These are phyloP conservation scores for Corythoichthys haematopterus DNA, from an alignment of 2,113 vertebrate species.

Conservation along the genomic window DNA sequence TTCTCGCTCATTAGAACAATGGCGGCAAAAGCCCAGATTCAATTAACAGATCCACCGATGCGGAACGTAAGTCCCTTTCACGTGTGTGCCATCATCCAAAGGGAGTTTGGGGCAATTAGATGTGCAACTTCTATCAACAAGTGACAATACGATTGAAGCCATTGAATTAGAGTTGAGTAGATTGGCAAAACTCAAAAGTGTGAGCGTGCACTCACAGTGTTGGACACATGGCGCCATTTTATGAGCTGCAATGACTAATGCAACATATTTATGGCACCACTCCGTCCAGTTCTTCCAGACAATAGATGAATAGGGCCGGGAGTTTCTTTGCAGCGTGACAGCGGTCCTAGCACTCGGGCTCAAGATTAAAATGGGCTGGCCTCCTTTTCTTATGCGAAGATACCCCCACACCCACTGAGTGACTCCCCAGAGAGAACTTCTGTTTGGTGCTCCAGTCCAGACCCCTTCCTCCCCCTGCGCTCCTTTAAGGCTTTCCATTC, in stretches of 20 bases:
- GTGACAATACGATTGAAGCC: slow-evolving; percentile 11
- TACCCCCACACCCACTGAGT: slow-evolving; percentile 55
- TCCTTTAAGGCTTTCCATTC: slow-evolving; percentile 55
- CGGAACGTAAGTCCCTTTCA: slow-evolving; percentile 53
- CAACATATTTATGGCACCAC: slow-evolving; percentile 65
- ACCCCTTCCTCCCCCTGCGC: slow-evolving; percentile 45
- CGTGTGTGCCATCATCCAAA: slow-evolving; percentile 11
- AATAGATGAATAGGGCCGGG: slow-evolving; percentile 64
- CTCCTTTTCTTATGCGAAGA: slow-evolving; percentile 71
- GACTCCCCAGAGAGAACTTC: slow-evolving; percentile 73
- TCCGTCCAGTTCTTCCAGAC: slow-evolving; percentile 51
- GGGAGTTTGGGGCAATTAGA: slow-evolving; percentile 17
- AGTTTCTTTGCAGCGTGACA: slow-evolving; percentile 64
- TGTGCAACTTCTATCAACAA: slow-evolving; percentile 14
- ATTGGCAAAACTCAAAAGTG: background rate
- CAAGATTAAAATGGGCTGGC: slow-evolving; percentile 64
- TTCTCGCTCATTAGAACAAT: slow-evolving; percentile 71
- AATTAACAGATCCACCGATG: slow-evolving; percentile 61
- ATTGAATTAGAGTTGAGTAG: background rate
- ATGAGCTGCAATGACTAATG: slow-evolving; percentile 28
- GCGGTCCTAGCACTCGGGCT: slow-evolving; percentile 65
- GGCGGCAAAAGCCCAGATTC: slow-evolving; percentile 50
- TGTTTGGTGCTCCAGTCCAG: slow-evolving; percentile 65
- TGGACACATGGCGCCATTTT: slow-evolving; percentile 44
- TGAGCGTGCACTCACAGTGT: slow-evolving; percentile 6